A percentile compares a stretch with the other conserved stretches of the same genome.
Conservation (phyloP, 2,888 invertebrate genomes). For the Drosophila siamana region DNA sequence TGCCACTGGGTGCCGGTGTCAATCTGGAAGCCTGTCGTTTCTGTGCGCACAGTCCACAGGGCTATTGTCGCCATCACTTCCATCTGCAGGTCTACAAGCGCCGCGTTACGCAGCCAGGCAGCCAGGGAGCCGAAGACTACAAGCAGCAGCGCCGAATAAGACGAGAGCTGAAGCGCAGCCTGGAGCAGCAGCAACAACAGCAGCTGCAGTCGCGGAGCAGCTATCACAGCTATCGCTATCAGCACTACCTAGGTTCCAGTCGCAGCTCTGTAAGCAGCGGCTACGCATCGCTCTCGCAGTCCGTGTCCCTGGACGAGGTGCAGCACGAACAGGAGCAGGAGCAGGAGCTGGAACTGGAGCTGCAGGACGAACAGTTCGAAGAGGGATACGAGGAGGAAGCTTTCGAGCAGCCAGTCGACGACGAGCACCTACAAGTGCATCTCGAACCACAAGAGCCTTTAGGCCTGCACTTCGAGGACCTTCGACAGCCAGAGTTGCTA, state of each 20-base stretch:
- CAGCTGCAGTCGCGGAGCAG: conserved; percentile 38
- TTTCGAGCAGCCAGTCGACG: not conserved
- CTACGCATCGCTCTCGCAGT: conserved; percentile 55
- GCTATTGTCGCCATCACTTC: conserved; percentile 84
- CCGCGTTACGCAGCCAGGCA: conserved; percentile 42
- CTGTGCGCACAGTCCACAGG: conserved; percentile 84
- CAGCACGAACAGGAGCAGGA: conserved; percentile 1
- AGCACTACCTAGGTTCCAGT: conserved; percentile 33
- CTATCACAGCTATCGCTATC: conserved; percentile 49
- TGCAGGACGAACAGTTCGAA: not conserved
- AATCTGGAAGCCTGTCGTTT: conserved; percentile 81
- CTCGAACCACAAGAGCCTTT: not conserved
- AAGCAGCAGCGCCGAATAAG: conserved; percentile 73
- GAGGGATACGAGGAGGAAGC: not conserved
- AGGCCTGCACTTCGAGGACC: not conserved
- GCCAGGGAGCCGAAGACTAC: conserved; percentile 61
- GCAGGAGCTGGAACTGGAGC: not conserved
- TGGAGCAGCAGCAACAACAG: conserved; percentile 78
- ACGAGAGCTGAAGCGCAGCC: conserved; percentile 78
- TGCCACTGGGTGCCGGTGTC: conserved; percentile 58
- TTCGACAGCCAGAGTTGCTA: conserved; percentile 10
- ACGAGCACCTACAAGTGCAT: not conserved
- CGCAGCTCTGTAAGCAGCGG: conserved; percentile 67
- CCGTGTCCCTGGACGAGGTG: conserved; percentile 26
- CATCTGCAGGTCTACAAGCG: conserved; percentile 77